Evolutionary conservation across 2,797 vertebrate genomes (phyloP).

Genomic region (Pseudocheirus occidentalis): DNA sequence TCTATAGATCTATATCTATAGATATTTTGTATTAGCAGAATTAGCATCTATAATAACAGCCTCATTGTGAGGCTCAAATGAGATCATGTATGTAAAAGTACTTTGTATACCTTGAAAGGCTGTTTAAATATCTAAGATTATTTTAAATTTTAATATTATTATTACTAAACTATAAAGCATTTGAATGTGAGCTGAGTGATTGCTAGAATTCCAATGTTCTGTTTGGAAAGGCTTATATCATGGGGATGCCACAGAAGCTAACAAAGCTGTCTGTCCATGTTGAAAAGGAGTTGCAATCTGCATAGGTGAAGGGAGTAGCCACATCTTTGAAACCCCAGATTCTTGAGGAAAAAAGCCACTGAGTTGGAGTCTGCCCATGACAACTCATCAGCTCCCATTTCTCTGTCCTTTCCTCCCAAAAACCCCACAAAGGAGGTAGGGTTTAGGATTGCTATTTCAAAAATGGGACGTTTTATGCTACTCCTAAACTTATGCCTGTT

Average conservation of each 20-base stretch:
- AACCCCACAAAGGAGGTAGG: background rate
- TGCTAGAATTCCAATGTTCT: background rate
- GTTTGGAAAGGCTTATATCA: background rate
- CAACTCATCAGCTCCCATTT: background rate
- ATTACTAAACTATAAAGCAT: background rate
- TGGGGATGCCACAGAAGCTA: background rate
- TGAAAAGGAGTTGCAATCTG: background rate
- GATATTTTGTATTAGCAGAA: too few relatives aligned
- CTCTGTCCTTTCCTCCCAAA: background rate
- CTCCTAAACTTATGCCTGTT: background rate
- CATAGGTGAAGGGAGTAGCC: background rate
- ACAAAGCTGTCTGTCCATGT: background rate
- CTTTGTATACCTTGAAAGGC: slow-evolving; percentile 19
- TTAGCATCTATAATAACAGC: slow-evolving; percentile 41
- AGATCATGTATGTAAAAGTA: slow-evolving; percentile 24
- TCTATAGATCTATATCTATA: too few relatives aligned
- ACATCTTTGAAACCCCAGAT: background rate
- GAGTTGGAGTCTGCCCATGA: background rate
- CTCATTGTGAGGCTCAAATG: slow-evolving; percentile 22
- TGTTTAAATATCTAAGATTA: background rate
- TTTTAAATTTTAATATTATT: background rate
- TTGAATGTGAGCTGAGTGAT: background rate
- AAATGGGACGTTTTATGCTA: background rate
- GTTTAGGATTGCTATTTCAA: background rate
- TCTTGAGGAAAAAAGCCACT: background rate